A percentile compares a stretch with the other conserved stretches of the same genome.
These are phyloP conservation scores for Chrysochloris asiatica DNA, from an alignment of 2,113 vertebrate genomes.

Conservation along the genomic window DNA sequence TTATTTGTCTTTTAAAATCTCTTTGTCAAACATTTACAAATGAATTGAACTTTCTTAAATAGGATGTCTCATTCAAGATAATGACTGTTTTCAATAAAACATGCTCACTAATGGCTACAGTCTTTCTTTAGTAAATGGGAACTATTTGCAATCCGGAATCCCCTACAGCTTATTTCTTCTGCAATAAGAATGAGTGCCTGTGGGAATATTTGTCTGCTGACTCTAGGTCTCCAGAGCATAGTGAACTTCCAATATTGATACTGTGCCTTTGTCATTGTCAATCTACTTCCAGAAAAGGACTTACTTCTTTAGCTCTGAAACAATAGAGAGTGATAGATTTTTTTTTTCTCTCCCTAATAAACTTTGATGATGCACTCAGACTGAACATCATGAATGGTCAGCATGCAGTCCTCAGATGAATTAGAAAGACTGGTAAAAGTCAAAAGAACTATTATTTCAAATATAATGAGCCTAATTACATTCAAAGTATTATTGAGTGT, in stretches of 20 bases:
- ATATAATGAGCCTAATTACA: background rate
- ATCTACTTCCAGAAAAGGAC: slow-evolving; percentile 13
- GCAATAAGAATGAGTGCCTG: background rate
- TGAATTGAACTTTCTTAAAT: slow-evolving; percentile 32
- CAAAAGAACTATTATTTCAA: background rate
- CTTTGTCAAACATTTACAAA: background rate
- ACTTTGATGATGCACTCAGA: background rate
- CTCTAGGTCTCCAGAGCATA: background rate
- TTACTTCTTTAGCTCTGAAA: background rate
- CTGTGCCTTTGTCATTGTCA: background rate
- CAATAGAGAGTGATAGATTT: background rate
- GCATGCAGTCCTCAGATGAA: background rate
- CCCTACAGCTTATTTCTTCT: slow-evolving; percentile 14
- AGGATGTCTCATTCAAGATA: background rate
- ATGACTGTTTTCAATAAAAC: slow-evolving; percentile 42
- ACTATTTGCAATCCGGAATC: background rate
- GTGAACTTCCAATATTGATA: background rate
- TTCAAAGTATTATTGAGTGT: background rate
- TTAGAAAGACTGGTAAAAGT: background rate
- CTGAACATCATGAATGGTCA: background rate
- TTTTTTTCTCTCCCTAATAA: background rate
- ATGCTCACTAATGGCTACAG: background rate
- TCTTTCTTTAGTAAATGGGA: background rate
- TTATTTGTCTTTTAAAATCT: background rate
- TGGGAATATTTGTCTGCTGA: background rate